Conservation (phyloP, 2,888 invertebrate genomes). For the Eulithis testata region DNA sequence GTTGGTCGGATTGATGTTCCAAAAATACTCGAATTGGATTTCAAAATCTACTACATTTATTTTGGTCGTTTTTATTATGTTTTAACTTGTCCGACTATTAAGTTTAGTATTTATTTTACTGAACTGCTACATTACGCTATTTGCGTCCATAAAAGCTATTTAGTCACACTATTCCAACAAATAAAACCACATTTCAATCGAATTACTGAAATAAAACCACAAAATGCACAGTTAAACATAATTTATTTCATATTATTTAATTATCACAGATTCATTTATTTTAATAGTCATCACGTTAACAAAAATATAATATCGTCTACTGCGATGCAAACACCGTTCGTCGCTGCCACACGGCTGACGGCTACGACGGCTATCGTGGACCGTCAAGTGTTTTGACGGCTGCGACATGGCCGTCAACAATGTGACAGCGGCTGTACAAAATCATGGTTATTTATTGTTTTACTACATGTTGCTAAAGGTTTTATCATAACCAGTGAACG, state of each 20-base stretch:
- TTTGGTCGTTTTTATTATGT: not conserved
- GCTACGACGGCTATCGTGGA: not conserved
- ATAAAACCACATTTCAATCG: conserved; percentile 18
- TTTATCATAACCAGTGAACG: conserved; percentile 31
- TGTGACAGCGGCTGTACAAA: conserved; percentile 53
- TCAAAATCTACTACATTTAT: not conserved
- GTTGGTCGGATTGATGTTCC: too few species aligned
- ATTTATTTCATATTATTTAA: conserved; percentile 84
- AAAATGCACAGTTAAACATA: conserved; percentile 81
- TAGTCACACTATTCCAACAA: conserved; percentile 3
- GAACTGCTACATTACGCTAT: not conserved
- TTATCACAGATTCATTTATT: conserved; percentile 84
- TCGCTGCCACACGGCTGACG: conserved; percentile 8
- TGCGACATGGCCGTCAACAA: not conserved
- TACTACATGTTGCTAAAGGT: conserved; percentile 36
- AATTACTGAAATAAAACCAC: conserved; percentile 47
- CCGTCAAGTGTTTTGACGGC: not conserved
- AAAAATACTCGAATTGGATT: too few species aligned
- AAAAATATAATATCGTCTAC: conserved; percentile 82
- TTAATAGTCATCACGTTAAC: conserved; percentile 83
- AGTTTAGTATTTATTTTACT: too few species aligned
- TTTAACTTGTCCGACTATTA: too few species aligned
- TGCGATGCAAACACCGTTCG: conserved; percentile 59
- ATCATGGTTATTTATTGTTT: conserved; percentile 52
- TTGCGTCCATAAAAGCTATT: not conserved